Conservation (phyloP, 2,113 vertebrate genomes). For the Dasypus novemcinctus region DNA sequence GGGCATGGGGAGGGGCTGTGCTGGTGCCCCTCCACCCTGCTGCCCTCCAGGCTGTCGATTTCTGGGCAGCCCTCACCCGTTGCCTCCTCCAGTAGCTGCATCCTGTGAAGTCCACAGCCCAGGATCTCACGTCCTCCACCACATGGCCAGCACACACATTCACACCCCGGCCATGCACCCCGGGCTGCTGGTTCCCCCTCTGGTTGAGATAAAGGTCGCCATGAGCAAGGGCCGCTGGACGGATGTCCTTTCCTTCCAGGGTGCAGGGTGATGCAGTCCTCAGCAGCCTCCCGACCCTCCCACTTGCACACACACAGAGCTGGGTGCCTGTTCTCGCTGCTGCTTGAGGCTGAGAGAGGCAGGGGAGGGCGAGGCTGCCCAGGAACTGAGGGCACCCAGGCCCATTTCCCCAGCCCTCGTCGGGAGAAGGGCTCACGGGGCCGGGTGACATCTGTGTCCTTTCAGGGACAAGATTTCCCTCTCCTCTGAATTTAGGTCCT, state of each 20-base stretch:
- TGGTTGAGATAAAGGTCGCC: background rate
- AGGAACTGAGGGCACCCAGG: too few species aligned
- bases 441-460: background rate
- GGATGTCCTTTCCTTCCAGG: background rate
- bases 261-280: rapidly evolving
- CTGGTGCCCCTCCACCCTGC: background rate
- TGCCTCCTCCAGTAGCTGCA: constrained; percentile 92
- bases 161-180: too few species aligned
- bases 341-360: background rate
- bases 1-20: background rate
- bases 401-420: too few species aligned
- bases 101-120: constrained; percentile 90
- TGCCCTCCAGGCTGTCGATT: constrained; percentile 88
- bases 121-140: background rate
- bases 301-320: rapidly evolving
- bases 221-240: background rate
- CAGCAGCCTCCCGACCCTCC: background rate
- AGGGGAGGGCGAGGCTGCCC: too few species aligned
- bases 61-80: constrained; percentile 92
- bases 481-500: background rate
- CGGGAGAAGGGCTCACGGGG: background rate
- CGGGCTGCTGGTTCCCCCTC: too few species aligned
- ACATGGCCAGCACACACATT: background rate
- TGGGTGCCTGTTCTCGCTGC: rapidly evolving
- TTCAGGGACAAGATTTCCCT: too few species aligned